phyloP scores from a whole-genome alignment of 2,888 invertebrate genomes.

The Volucella inflata region DNA sequence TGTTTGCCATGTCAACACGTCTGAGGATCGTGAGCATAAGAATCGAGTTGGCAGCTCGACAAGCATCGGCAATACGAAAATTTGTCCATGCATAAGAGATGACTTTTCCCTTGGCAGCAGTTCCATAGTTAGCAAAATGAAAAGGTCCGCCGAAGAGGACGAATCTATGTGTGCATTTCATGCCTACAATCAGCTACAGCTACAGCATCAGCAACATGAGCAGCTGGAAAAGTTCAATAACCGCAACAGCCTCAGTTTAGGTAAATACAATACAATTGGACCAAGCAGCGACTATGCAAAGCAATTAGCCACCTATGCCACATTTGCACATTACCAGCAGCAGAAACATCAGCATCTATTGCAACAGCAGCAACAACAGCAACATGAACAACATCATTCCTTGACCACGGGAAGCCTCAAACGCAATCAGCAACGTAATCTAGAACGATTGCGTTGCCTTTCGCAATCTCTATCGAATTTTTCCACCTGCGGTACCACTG shows the following conservation, averaged over 20 bases:
- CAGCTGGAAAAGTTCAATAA: conserved; percentile 62
- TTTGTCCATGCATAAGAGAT: conserved; percentile 78
- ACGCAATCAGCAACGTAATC: conserved; percentile 79
- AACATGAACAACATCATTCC: conserved; percentile 77
- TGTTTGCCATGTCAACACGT: conserved; percentile 78
- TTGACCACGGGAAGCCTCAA: conserved; percentile 76
- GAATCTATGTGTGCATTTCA: conserved; percentile 65
- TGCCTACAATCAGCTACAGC: conserved; percentile 66
- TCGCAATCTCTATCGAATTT: conserved; percentile 83
- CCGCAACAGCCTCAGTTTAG: conserved; percentile 77
- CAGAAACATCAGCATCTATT: conserved; percentile 67
- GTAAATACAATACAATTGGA: conserved; percentile 83
- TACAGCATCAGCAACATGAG: conserved; percentile 31
- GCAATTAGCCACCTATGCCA: conserved; percentile 81
- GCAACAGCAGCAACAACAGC: conserved; percentile 75
- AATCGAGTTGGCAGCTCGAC: conserved; percentile 44
- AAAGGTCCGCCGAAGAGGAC: conserved; percentile 63
- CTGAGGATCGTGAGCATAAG: conserved; percentile 66
- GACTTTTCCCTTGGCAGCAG: conserved; percentile 77
- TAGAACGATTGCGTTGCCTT: conserved; percentile 82
- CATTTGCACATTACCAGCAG: conserved; percentile 78
- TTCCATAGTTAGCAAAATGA: conserved; percentile 63
- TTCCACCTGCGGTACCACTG: conserved; percentile 77
- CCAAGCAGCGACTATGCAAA: conserved; percentile 83
- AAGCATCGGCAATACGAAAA: conserved; percentile 53